Conservation (phyloP, 2,113 vertebrate genomes). For the Lamprologus lemairii region DNA sequence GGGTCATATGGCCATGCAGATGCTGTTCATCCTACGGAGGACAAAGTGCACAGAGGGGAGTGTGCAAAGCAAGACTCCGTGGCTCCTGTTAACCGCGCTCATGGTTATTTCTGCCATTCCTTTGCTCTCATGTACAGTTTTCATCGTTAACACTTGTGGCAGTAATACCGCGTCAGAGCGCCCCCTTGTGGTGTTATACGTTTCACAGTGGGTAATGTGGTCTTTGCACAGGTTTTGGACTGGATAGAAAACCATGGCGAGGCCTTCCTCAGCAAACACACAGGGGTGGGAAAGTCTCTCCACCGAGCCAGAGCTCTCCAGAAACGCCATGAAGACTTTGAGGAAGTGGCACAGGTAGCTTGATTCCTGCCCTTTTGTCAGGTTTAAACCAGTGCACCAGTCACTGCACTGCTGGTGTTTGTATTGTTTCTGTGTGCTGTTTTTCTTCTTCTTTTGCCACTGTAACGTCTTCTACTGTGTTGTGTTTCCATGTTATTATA, state of each 20-base stretch:
- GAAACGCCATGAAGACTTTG: constrained; percentile 97
- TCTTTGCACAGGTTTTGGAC: constrained; percentile 83
- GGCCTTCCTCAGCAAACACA: constrained; percentile 98
- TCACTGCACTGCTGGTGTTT: background rate
- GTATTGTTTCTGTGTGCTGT: background rate
- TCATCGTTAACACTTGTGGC: background rate
- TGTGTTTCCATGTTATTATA: background rate
- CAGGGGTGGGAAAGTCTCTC: constrained; percentile 94
- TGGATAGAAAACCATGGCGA: constrained; percentile 99
- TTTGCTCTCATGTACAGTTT: background rate
- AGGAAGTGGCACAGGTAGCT: constrained; percentile 94
- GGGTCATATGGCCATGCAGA: constrained; percentile 60
- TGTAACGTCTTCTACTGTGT: background rate
- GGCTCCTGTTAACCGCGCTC: background rate
- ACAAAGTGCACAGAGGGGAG: constrained; percentile 1
- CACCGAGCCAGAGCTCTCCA: constrained; percentile 95
- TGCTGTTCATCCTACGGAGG: constrained; percentile 19
- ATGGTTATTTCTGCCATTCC: background rate
- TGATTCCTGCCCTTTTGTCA: background rate
- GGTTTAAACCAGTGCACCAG: background rate
- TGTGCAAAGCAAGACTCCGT: background rate
- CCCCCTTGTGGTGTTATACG: background rate
- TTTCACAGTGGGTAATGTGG: background rate
- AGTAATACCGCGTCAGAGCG: background rate
- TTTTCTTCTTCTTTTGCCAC: background rate